Conservation (phyloP, 2,888 invertebrate genomes). For the Drosophila acutilabella region DNA sequence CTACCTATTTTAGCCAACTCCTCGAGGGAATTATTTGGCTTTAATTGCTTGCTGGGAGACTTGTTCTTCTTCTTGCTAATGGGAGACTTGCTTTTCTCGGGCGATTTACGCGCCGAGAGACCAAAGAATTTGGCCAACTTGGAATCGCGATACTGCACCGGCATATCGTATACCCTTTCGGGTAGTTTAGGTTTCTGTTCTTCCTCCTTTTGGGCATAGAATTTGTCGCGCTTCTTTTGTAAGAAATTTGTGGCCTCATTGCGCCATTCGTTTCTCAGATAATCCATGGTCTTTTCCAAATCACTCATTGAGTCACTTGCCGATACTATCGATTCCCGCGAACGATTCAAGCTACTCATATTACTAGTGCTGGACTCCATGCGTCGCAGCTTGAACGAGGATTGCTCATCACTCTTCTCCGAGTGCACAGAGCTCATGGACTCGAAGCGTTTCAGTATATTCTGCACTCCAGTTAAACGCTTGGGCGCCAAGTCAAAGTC, state of each 20-base stretch:
- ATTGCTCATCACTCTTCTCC: conserved; percentile 71
- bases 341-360: conserved; percentile 79
- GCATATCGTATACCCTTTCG: conserved; percentile 52
- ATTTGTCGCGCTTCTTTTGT: conserved; percentile 83
- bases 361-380: conserved; percentile 82
- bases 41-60: conserved; percentile 55
- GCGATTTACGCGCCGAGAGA: conserved; percentile 69
- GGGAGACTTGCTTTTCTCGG: conserved; percentile 60
- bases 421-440: conserved; percentile 82
- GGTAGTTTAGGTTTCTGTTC: conserved; percentile 35
- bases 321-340: conserved; percentile 78
- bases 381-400: conserved; percentile 74
- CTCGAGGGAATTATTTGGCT: conserved; percentile 72
- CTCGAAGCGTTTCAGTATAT: conserved; percentile 82
- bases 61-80: conserved; percentile 71
- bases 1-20: conserved; percentile 72
- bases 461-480: conserved; percentile 74
- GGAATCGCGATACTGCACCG: conserved; percentile 80
- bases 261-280: conserved; percentile 83
- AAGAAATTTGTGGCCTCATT: conserved; percentile 83
- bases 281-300: conserved; percentile 84
- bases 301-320: conserved; percentile 81
- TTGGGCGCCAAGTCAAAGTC: conserved; percentile 68
- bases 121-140: conserved; percentile 83
- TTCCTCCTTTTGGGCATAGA: conserved; percentile 74